These are phyloP conservation scores for Drosophila eohydei DNA, from an alignment of 2,888 invertebrate species.

Conservation along the genomic window DNA sequence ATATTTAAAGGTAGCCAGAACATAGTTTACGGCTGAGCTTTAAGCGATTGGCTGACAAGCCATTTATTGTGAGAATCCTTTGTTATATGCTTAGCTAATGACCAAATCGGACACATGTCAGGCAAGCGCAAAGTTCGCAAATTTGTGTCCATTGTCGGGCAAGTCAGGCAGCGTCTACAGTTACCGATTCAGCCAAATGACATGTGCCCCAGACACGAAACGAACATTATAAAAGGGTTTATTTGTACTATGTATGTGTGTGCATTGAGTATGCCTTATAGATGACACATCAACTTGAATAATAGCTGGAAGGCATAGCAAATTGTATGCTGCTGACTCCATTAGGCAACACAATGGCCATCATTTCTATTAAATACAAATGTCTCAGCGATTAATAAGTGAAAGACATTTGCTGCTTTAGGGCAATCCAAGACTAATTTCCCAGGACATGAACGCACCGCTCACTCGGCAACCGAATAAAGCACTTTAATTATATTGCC, in stretches of 20 bases:
- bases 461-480: slow-evolving; percentile 2
- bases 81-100: slow-evolving; percentile 42
- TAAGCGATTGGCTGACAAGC: slow-evolving; percentile 13
- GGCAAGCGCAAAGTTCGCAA: slow-evolving; percentile 35
- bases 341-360: slow-evolving; percentile 26
- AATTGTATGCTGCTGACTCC: slow-evolving; percentile 19
- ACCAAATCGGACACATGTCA: slow-evolving; percentile 55
- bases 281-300: slow-evolving; percentile 48
- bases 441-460: slow-evolving; percentile 6
- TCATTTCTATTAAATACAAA: slow-evolving; percentile 28
- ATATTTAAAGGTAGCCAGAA: neutral
- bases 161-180: slow-evolving; percentile 25
- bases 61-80: slow-evolving; percentile 31
- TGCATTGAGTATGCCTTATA: slow-evolving; percentile 14
- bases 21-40: neutral
- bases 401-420: slow-evolving; percentile 21
- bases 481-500: slow-evolving; percentile 12
- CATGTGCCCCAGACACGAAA: slow-evolving; percentile 31
- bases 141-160: slow-evolving; percentile 51
- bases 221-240: slow-evolving; percentile 30
- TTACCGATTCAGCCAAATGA: slow-evolving; percentile 31
- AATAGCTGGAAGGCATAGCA: slow-evolving; percentile 32
- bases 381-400: slow-evolving; percentile 36
- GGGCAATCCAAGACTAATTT: slow-evolving; percentile 2
- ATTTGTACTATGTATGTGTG: slow-evolving; percentile 26